A percentile compares a stretch with the other conserved stretches of the same genome.
These are phyloP conservation scores for Listrodromus nycthemerus DNA, from an alignment of 2,888 invertebrate species.

Conservation along the genomic window DNA sequence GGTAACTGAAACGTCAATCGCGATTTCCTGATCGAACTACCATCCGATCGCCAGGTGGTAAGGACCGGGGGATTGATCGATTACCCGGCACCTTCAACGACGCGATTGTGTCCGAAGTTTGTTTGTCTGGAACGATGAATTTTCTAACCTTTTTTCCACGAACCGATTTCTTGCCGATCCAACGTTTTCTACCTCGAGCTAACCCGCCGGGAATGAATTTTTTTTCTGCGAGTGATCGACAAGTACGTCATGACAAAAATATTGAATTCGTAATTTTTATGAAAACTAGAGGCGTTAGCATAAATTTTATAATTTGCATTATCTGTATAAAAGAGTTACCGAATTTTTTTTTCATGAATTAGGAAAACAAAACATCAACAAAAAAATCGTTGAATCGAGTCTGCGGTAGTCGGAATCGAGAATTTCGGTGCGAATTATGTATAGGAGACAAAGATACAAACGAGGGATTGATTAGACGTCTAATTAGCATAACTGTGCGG, in stretches of 20 bases:
- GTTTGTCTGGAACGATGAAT: not conserved
- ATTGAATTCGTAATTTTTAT: not conserved
- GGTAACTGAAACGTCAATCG: constrained; percentile 20
- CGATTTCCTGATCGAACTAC: constrained; percentile 9
- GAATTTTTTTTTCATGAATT: not conserved
- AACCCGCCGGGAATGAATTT: not conserved
- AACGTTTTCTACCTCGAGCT: not conserved
- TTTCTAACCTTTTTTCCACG: too few species aligned
- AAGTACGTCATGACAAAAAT: not conserved
- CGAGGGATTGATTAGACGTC: constrained; percentile 76
- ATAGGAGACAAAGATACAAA: constrained; percentile 58
- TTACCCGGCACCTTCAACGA: not conserved
- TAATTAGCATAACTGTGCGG: constrained; percentile 77
- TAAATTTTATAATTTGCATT: too few species aligned
- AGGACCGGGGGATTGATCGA: not conserved
- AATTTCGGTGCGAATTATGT: not conserved
- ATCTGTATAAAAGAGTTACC: too few species aligned
- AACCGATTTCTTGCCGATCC: not conserved
- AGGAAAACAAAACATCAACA: not conserved
- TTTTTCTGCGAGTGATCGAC: not conserved
- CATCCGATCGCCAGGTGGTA: constrained; percentile 5
- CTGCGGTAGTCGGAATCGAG: not conserved
- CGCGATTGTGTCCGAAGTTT: not conserved
- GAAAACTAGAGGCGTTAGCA: not conserved
- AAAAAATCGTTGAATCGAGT: not conserved